These are phyloP conservation scores for Limosa lapponica DNA, from an alignment of 2,797 vertebrate species.

Conservation along the genomic window DNA sequence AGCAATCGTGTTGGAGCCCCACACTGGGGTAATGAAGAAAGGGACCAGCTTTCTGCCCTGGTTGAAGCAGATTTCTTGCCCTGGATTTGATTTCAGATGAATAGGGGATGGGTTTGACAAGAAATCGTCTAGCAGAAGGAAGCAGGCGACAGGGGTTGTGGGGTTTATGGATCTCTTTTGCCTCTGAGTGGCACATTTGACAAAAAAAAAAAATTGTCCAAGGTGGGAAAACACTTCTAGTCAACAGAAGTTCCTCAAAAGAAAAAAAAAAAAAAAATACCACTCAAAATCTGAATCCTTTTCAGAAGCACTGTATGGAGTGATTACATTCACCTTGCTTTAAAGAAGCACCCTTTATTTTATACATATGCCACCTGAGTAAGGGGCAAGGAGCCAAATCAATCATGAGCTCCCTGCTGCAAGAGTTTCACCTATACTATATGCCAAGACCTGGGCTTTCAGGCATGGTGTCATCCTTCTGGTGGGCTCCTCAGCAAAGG, in stretches of 20 bases:
- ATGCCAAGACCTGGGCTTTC: not conserved
- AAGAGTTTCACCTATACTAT: not conserved
- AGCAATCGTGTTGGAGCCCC: rapidly evolving
- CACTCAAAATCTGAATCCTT: not conserved
- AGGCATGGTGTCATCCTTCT: not conserved
- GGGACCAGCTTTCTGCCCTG: not conserved
- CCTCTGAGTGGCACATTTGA: not conserved
- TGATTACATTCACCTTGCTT: not conserved
- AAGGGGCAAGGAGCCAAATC: not conserved
- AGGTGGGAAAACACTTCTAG: not conserved
- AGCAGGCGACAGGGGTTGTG: not conserved
- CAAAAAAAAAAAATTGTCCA: not conserved
- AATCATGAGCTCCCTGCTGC: not conserved
- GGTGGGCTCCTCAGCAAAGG: not conserved
- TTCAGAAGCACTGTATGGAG: not conserved
- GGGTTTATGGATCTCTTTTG: not conserved
- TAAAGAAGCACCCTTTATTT: not conserved
- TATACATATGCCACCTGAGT: not conserved
- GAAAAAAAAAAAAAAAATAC: not conserved
- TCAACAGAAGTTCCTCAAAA: not conserved
- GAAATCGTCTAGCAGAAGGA: not conserved
- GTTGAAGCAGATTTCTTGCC: not conserved
- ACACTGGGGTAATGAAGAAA: not conserved
- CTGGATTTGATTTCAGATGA: not conserved
- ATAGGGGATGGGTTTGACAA: not conserved